These are phyloP conservation scores for Labia minor DNA, from an alignment of 2,888 invertebrate genomes.

Conservation along the genomic window DNA sequence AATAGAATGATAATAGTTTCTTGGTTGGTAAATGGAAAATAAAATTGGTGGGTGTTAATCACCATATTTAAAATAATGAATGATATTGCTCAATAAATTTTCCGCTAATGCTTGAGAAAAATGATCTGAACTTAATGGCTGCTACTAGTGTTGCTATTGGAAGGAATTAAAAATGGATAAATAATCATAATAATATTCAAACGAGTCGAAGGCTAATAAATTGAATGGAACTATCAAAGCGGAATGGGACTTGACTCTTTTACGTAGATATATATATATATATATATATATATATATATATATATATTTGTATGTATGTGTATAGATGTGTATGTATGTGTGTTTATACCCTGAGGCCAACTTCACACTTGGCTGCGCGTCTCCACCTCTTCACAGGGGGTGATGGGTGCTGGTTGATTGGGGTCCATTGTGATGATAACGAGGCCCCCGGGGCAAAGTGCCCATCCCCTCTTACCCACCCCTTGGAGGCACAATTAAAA, in stretches of 20 bases:
- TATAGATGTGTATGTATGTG: neutral
- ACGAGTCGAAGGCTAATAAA: conserved; percentile 1
- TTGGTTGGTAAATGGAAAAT: no score
- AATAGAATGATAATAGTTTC: no score
- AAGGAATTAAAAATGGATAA: no score
- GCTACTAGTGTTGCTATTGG: no score
- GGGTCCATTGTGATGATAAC: conserved; percentile 1
- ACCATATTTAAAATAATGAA: no score
- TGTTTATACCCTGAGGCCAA: neutral
- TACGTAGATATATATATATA: no score
- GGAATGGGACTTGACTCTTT: neutral
- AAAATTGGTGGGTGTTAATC: no score
- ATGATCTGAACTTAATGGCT: no score
- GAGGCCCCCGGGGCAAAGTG: neutral
- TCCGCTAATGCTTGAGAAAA: no score
- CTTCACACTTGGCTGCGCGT: neutral
- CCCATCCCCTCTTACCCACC: neutral
- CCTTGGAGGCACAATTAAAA: neutral
- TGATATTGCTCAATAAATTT: no score
- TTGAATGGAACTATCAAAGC: conserved; percentile 7
- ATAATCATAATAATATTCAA: neutral
- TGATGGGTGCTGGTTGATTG: neutral
- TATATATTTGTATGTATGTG: neutral
- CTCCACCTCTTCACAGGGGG: neutral
- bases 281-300: neutral